A percentile compares a stretch with the other conserved stretches of the same genome.
Evolutionary conservation across 2,888 invertebrate genomes (phyloP).

Genomic region (Aromia moschata): DNA sequence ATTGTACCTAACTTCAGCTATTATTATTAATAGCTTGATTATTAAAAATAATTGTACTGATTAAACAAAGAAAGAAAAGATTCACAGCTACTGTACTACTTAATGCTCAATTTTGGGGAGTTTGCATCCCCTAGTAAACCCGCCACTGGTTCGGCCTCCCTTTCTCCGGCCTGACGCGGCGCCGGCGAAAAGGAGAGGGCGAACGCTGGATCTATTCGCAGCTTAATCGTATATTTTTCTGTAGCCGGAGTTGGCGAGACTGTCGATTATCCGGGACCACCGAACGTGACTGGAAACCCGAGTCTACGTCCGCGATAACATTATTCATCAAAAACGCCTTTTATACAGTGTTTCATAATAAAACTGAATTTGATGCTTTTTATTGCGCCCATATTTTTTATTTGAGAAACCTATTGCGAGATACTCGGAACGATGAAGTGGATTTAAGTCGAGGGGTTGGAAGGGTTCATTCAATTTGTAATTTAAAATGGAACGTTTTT

Average conservation of each 20-base stretch:
- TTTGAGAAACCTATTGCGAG: slow-evolving; percentile 31
- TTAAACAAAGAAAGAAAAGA: too few relatives aligned
- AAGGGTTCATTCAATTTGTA: slow-evolving; percentile 7
- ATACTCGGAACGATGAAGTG: slow-evolving; percentile 27
- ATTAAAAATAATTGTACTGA: too few relatives aligned
- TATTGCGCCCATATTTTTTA: slow-evolving; percentile 46
- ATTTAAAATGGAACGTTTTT: slow-evolving; percentile 11
- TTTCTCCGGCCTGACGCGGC: slow-evolving; percentile 13
- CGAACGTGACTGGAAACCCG: slow-evolving; percentile 60
- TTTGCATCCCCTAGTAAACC: too few relatives aligned
- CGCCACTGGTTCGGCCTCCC: too few relatives aligned
- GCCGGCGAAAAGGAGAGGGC: slow-evolving; percentile 20
- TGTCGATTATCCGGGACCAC: slow-evolving; percentile 62
- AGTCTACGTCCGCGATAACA: slow-evolving; percentile 57
- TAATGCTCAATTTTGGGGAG: too few relatives aligned
- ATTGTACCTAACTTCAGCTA: too few relatives aligned
- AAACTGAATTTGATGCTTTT: slow-evolving; percentile 61
- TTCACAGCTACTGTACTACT: too few relatives aligned
- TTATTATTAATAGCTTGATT: too few relatives aligned
- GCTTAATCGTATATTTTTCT: slow-evolving; percentile 52
- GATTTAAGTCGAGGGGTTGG: background rate
- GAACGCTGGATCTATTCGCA: slow-evolving; percentile 31
- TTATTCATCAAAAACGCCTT: slow-evolving; percentile 63
- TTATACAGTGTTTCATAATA: slow-evolving; percentile 62
- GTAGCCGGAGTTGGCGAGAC: slow-evolving; percentile 57